A percentile compares a stretch with the other conserved stretches of the same genome.
Evolutionary conservation across 1,140 invertebrate species (phyloP).

Genomic region (Bradysia coprophila): DNA sequence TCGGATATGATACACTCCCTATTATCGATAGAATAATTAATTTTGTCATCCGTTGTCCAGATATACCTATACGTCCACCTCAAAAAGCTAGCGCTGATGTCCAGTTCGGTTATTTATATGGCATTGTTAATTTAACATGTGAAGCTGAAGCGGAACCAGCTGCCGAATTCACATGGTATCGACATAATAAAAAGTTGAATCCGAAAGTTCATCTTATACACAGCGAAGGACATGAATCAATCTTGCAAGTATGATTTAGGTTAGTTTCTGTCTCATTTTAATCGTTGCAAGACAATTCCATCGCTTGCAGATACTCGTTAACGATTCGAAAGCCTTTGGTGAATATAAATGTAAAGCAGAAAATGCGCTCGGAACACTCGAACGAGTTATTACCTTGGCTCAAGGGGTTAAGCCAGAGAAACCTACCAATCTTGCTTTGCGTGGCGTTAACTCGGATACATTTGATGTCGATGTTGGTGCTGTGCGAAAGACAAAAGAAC

Average conservation of each 20-base stretch:
- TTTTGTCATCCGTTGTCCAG: no score
- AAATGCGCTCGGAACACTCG: slow-evolving; percentile 29
- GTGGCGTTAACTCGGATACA: slow-evolving; percentile 21
- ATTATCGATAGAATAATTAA: no score
- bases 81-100: slow-evolving; percentile 12
- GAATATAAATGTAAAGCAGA: slow-evolving; percentile 30
- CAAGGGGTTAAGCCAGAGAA: slow-evolving; percentile 28
- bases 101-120: slow-evolving; percentile 27
- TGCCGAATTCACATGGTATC: slow-evolving; percentile 32
- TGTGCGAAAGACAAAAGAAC: slow-evolving; percentile 7
- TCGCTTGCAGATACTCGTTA: slow-evolving; percentile 25
- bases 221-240: slow-evolving; percentile 19
- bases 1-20: no score
- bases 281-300: no score
- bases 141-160: slow-evolving; percentile 33
- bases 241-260: slow-evolving; percentile 8
- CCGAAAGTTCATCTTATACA: slow-evolving; percentile 18
- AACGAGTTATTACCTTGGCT: slow-evolving; percentile 26
- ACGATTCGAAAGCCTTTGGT: slow-evolving; percentile 26
- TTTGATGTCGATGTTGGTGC: slow-evolving; percentile 24
- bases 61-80: slow-evolving; percentile 25
- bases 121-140: slow-evolving; percentile 31
- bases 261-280: no score
- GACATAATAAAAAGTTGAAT: slow-evolving; percentile 17
- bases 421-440: slow-evolving; percentile 20